Conservation (phyloP, 1,140 invertebrate genomes). For the Semibalanus balanoides region DNA sequence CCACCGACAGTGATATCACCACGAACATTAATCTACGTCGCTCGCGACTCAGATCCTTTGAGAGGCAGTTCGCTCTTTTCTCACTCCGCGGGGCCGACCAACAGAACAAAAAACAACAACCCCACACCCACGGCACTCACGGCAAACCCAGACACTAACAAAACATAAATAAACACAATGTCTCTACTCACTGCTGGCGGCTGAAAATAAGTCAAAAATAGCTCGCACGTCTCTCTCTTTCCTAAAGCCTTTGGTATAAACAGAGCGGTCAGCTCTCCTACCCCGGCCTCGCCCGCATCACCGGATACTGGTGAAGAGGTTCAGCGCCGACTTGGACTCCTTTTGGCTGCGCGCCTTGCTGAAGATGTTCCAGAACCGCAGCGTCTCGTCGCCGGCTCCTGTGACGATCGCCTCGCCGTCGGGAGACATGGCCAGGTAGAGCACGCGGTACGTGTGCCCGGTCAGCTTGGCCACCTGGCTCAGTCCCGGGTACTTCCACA, state of each 20-base stretch:
- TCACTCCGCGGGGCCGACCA: background rate
- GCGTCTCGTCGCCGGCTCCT: constrained; percentile 95
- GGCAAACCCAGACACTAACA: background rate
- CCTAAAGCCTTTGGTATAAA: background rate
- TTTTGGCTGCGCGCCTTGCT: constrained; percentile 87
- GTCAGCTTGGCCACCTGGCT: constrained; percentile 96
- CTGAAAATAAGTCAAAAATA: background rate
- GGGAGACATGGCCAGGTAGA: constrained; percentile 95
- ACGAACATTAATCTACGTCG: no score
- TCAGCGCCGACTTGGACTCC: constrained; percentile 90
- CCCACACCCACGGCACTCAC: no score
- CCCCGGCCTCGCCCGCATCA: constrained; percentile 22
- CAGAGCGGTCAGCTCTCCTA: no score
- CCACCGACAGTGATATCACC: no score
- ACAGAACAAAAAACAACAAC: background rate
- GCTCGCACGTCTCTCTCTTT: background rate
- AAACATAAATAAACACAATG: background rate
- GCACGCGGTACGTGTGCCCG: constrained; percentile 91
- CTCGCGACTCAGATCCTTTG: no score
- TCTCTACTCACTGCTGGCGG: background rate
- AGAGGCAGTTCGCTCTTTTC: no score
- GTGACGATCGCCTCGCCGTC: constrained; percentile 99
- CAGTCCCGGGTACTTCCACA: constrained; percentile 98
- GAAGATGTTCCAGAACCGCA: constrained; percentile 99
- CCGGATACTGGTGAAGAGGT: constrained; percentile 83